phyloP scores from a whole-genome alignment of 1,140 invertebrate genomes.

The Aethina tumida region DNA sequence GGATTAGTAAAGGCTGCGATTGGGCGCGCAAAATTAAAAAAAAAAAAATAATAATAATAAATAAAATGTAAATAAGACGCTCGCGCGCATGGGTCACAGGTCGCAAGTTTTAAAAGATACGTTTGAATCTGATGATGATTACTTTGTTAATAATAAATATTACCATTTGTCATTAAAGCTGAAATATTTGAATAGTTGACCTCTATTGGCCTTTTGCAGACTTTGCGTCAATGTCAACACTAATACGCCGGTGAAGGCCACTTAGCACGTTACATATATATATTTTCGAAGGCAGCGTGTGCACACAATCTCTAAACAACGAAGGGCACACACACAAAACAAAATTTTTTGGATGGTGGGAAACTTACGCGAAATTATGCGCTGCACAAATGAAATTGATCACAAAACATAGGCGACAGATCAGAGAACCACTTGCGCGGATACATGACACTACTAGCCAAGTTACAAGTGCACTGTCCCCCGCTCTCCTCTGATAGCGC shows the following conservation, averaged over 20 bases:
- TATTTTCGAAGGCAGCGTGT: constrained; percentile 10
- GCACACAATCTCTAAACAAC: constrained; percentile 1
- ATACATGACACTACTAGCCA: constrained; percentile 37
- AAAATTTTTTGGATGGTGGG: constrained; percentile 12
- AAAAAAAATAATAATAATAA: constrained; percentile 11
- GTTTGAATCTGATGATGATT: no score
- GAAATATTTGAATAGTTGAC: constrained; percentile 32
- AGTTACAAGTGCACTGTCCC: constrained; percentile 36
- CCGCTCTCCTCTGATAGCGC: constrained; percentile 30
- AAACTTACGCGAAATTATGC: constrained; percentile 29
- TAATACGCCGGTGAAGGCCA: constrained; percentile 35
- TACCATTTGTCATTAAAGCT: constrained; percentile 19
- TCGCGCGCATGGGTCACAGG: constrained; percentile 24
- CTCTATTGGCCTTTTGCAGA: constrained; percentile 35
- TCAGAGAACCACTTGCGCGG: constrained; percentile 33
- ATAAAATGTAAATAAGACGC: no score
- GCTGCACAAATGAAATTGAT: constrained; percentile 25
- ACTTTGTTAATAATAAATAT: constrained; percentile 6
- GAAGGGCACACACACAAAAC: constrained; percentile 13
- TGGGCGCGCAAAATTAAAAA: constrained; percentile 6
- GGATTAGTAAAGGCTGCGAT: no score
- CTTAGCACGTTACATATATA: constrained; percentile 30
- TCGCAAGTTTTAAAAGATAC: constrained; percentile 19
- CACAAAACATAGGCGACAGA: constrained; percentile 33
- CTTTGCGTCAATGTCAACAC: constrained; percentile 37